Evolutionary conservation across 2,888 invertebrate species (phyloP).

Genomic region (Hirtodrosophila trivittata): DNA sequence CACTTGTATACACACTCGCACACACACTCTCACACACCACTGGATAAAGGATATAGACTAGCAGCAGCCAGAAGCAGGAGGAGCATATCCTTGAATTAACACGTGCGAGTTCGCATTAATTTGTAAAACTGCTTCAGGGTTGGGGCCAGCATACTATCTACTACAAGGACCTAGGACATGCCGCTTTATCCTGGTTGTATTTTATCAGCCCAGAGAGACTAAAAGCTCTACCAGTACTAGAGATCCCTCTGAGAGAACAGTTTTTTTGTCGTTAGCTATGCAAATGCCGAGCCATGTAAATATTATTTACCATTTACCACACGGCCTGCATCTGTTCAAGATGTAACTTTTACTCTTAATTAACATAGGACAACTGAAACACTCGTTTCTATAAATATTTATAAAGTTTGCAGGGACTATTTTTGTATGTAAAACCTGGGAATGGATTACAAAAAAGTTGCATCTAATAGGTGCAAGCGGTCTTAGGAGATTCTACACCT

Average conservation of each 20-base stretch:
- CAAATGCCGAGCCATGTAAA: conserved; percentile 71
- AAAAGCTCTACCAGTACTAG: not conserved
- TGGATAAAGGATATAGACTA: not conserved
- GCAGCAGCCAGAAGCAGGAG: conserved; percentile 19
- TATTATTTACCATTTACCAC: conserved; percentile 79
- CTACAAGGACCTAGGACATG: conserved; percentile 4
- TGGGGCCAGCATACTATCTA: not conserved
- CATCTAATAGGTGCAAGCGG: no score
- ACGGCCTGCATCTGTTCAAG: conserved; percentile 70
- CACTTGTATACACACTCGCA: not conserved
- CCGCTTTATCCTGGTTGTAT: conserved; percentile 7
- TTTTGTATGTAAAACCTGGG: conserved; percentile 13
- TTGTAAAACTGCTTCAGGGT: conserved; percentile 63
- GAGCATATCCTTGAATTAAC: conserved; percentile 75
- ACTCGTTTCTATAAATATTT: conserved; percentile 68
- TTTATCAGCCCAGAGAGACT: conserved; percentile 18
- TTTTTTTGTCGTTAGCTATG: conserved; percentile 78
- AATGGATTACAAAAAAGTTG: not conserved
- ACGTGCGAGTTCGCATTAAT: conserved; percentile 77
- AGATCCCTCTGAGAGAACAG: conserved; percentile 29
- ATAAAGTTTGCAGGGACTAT: conserved; percentile 42
- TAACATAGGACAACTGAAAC: conserved; percentile 74
- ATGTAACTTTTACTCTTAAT: conserved; percentile 60
- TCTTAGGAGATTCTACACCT: no score
- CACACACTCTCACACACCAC: not conserved